Conservation (phyloP, 1,140 invertebrate genomes). For the Drosophila sechellia region DNA sequence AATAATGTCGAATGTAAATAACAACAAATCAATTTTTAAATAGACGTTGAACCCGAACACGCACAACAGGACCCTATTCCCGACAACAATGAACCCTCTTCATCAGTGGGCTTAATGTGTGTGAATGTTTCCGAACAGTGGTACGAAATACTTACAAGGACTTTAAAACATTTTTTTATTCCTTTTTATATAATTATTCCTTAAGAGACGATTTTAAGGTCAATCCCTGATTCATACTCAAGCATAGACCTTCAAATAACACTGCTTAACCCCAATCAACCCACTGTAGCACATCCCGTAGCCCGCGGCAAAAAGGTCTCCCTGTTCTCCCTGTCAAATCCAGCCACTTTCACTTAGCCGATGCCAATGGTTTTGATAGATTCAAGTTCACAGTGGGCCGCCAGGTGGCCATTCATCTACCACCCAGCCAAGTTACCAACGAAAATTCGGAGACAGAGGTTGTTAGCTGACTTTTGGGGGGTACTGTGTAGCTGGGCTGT, state of each 20-base stretch:
- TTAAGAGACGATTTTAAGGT: no score
- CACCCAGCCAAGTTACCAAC: background rate
- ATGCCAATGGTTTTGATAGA: constrained; percentile 59
- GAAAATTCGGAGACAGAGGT: constrained; percentile 4
- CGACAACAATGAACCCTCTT: constrained; percentile 70
- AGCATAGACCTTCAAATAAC: background rate
- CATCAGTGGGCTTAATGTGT: constrained; percentile 17
- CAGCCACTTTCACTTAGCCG: constrained; percentile 44
- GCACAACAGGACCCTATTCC: constrained; percentile 15
- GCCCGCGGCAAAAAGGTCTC: constrained; percentile 15
- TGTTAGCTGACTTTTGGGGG: constrained; percentile 25
- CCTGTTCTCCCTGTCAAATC: constrained; percentile 51
- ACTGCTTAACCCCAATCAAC: no score
- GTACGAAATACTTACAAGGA: background rate
- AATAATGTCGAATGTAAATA: constrained; percentile 80
- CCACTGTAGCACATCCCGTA: constrained; percentile 19
- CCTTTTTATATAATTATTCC: no score
- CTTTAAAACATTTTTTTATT: no score
- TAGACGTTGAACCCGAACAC: constrained; percentile 50
- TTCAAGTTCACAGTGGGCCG: constrained; percentile 60
- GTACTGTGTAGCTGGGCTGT: constrained; percentile 14
- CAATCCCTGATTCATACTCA: no score
- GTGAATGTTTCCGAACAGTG: constrained; percentile 27
- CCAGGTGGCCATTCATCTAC: constrained; percentile 55
- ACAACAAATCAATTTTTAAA: constrained; percentile 81